Evolutionary conservation across 2,888 invertebrate species (phyloP).

Genomic region (Drosophila paracracens): DNA sequence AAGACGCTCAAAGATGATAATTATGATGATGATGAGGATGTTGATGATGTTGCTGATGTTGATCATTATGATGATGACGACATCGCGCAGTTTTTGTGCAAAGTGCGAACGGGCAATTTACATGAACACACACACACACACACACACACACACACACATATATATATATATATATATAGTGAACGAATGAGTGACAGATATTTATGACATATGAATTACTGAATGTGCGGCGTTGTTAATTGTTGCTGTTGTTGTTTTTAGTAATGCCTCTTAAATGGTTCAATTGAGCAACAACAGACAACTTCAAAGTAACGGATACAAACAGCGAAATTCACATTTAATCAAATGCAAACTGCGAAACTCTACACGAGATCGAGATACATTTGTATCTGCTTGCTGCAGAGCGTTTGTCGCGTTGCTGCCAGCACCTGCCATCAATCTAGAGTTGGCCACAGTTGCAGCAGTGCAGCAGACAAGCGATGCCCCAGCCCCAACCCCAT

Average conservation of each 20-base stretch:
- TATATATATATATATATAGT: slow-evolving; percentile 5
- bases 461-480: neutral
- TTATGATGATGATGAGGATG: slow-evolving; percentile 12
- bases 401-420: neutral
- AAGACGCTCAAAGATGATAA: slow-evolving; percentile 32
- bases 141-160: slow-evolving; percentile 14
- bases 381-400: slow-evolving; percentile 33
- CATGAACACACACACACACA: slow-evolving; percentile 41
- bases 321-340: slow-evolving; percentile 54
- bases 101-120: slow-evolving; percentile 63
- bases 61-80: slow-evolving; percentile 52
- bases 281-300: slow-evolving; percentile 60
- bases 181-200: slow-evolving; percentile 62
- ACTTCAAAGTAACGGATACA: slow-evolving; percentile 73
- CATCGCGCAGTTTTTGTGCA: slow-evolving; percentile 63
- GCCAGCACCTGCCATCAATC: slow-evolving; percentile 8
- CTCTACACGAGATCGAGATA: slow-evolving; percentile 18
- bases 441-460: neutral
- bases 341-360: slow-evolving; percentile 22
- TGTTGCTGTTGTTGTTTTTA: slow-evolving; percentile 47
- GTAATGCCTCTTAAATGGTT: slow-evolving; percentile 68
- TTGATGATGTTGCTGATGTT: slow-evolving; percentile 19
- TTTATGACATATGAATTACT: slow-evolving; percentile 78
- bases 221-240: slow-evolving; percentile 60
- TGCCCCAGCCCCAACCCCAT: neutral